Conservation (phyloP, 2,113 vertebrate genomes). For the Ancistrus triradiatus region DNA sequence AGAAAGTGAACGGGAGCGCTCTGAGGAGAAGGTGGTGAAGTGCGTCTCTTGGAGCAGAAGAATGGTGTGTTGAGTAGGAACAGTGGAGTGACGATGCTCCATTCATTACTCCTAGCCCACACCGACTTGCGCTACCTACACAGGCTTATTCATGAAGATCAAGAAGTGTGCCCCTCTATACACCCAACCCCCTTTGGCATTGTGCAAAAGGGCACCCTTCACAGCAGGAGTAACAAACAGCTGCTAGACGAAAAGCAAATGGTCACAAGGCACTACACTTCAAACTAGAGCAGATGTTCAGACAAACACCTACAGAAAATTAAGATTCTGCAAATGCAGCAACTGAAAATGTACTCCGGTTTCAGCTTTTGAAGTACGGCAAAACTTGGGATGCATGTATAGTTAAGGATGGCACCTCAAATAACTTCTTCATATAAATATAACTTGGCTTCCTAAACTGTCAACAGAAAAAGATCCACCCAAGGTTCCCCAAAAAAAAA, state of each 20-base stretch:
- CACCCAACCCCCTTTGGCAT: slow-evolving; percentile 18
- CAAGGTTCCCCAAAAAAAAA: too few relatives aligned
- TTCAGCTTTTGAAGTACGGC: too few relatives aligned
- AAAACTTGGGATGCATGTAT: too few relatives aligned
- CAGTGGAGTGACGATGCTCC: slow-evolving; percentile 37
- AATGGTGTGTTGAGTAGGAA: slow-evolving; percentile 24
- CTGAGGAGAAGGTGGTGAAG: slow-evolving; percentile 48
- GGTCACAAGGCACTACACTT: neutral
- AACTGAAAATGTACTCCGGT: too few relatives aligned
- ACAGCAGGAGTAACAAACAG: slow-evolving; percentile 30
- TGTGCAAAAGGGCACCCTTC: neutral
- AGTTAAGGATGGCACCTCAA: too few relatives aligned
- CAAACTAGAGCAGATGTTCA: slow-evolving; percentile 12
- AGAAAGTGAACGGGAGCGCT: slow-evolving; percentile 27
- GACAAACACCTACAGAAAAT: neutral
- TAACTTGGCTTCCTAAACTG: too few relatives aligned
- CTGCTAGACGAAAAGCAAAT: slow-evolving; percentile 28
- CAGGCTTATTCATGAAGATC: slow-evolving; percentile 43
- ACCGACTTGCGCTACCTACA: slow-evolving; percentile 33
- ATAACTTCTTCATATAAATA: too few relatives aligned
- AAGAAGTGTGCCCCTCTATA: slow-evolving; percentile 58
- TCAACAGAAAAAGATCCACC: too few relatives aligned
- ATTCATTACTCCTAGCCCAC: slow-evolving; percentile 48
- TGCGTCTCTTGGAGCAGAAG: slow-evolving; percentile 56
- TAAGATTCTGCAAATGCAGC: too few relatives aligned